Evolutionary conservation across 2,113 vertebrate genomes (phyloP), one percentile per base, ranked within the genome.

Genomic region (Syngnathoides biaculeatus): DNA sequence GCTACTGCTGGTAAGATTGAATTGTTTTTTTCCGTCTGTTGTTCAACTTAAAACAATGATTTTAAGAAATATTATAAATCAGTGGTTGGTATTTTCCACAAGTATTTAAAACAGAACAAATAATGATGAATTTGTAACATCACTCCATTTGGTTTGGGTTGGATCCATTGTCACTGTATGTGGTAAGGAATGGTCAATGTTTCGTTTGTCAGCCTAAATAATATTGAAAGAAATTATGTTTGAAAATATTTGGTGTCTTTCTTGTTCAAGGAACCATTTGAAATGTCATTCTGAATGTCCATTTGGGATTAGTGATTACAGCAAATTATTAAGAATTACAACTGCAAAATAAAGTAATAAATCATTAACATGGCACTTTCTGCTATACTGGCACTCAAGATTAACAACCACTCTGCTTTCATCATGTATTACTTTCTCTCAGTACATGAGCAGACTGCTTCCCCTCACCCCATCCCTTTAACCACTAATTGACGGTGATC

Each of bases 401-500:
- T 52, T 30, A 53, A 56, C 50, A 50, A 56, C 27, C 47, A 15
- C 60, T 19, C 53, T 26, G n/a, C 50, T 17, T 17, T 17, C 15
- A 48, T 38, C 45, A 38, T 38, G 30, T 42, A 47, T 59, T 64
- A 68, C 56, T 24, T 69, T 5, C 8, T 35, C 68, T 26, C 15
- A 27, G 7, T 48, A 26, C 55, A 26, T 27, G 20, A 64, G 45
- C 42, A 67, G 27, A 57, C 15, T 62, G 65, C 56, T n/a, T n/a
- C n/a, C 48, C 35, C 62, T 59, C 57, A 56, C 58, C 50, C 69
- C 30, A 71, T 42, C 56, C 48, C 59, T 71, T 73, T 78, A 83
- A 80, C 82, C 73, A 27, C 83, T 91, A 91, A 92, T 92, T 91
- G 89, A 79, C 2, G 60, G 82, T 89, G 88, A 92, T 91, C 89